These are phyloP conservation scores for Monochamus saltuarius DNA, from an alignment of 1,140 invertebrate genomes.

Conservation along the genomic window DNA sequence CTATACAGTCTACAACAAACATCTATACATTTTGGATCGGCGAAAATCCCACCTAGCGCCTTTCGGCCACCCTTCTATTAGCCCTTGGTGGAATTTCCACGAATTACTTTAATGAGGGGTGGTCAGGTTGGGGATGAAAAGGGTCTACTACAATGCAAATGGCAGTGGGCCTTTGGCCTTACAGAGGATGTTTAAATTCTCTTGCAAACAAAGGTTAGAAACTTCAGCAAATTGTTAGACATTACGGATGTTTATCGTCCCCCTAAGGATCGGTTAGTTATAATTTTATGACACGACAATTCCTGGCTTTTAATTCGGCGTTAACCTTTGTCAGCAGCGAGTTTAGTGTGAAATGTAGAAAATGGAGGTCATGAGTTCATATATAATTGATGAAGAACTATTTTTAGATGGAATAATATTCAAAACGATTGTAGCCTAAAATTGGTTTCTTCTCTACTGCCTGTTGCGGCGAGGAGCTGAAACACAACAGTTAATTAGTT, in stretches of 20 bases:
- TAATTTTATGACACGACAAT: constrained; percentile 12
- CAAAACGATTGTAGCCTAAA: constrained; percentile 37
- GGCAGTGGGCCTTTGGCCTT: constrained; percentile 23
- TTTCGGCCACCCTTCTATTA: constrained; percentile 8
- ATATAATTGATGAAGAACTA: constrained; percentile 18
- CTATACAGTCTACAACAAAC: constrained; percentile 46
- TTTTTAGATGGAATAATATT: constrained; percentile 31
- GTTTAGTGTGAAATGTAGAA: too few relatives aligned
- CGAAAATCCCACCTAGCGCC: constrained; percentile 21
- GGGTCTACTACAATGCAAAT: constrained; percentile 15
- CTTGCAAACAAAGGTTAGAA: constrained; percentile 11
- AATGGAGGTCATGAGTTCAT: background rate
- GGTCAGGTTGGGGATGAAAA: constrained; percentile 10
- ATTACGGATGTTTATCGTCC: constrained; percentile 2
- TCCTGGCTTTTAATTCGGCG: background rate
- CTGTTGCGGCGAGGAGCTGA: constrained; percentile 42
- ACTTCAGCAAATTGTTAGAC: background rate
- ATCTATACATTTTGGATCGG: constrained; percentile 41
- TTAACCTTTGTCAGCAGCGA: constrained; percentile 7
- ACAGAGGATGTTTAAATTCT: constrained; percentile 7
- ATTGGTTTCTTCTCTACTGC: constrained; percentile 31
- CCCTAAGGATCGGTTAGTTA: constrained; percentile 6
- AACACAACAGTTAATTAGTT: constrained; percentile 27
- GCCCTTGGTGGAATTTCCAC: constrained; percentile 30
- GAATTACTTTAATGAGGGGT: constrained; percentile 9